These are phyloP conservation scores for Laothoe populi DNA, from an alignment of 2,888 invertebrate genomes.

Conservation along the genomic window DNA sequence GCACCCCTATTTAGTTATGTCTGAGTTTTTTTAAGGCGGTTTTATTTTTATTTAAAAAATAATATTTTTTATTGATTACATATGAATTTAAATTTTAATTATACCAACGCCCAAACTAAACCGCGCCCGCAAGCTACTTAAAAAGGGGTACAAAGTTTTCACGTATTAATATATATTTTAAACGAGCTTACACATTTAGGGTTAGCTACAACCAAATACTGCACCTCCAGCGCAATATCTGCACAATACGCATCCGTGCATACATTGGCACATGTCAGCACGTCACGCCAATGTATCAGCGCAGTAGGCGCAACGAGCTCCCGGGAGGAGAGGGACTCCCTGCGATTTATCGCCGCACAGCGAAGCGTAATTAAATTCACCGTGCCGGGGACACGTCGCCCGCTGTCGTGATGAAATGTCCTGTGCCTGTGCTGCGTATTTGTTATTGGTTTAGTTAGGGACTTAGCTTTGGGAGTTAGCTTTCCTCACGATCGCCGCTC, in stretches of 20 bases:
- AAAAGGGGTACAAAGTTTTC: too few relatives aligned
- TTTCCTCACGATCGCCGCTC: too few relatives aligned
- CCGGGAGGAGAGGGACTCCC: not conserved
- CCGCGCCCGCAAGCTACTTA: too few relatives aligned
- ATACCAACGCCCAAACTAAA: too few relatives aligned
- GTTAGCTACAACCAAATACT: too few relatives aligned
- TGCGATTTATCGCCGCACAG: slow-evolving; percentile 35
- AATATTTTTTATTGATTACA: too few relatives aligned
- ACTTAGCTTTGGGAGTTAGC: not conserved
- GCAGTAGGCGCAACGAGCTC: slow-evolving; percentile 30
- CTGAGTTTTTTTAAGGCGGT: too few relatives aligned
- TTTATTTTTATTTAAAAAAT: too few relatives aligned
- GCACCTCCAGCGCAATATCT: not conserved
- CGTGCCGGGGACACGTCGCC: slow-evolving; percentile 22
- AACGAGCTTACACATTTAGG: too few relatives aligned
- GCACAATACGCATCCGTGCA: slow-evolving; percentile 5
- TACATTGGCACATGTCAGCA: slow-evolving; percentile 17
- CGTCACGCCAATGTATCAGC: slow-evolving; percentile 29
- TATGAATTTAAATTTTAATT: too few relatives aligned
- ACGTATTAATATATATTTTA: too few relatives aligned
- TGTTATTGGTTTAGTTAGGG: slow-evolving; percentile 14
- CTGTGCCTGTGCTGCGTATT: slow-evolving; percentile 3
- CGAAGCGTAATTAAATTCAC: slow-evolving; percentile 36
- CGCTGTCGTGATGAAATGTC: slow-evolving; percentile 27
- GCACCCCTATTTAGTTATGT: too few relatives aligned